Percentiles rank a stretch among this genome's conserved stretches.
These are phyloP conservation scores for Nymphicus hollandicus DNA, from an alignment of 2,113 vertebrate species.

Conservation along the genomic window DNA sequence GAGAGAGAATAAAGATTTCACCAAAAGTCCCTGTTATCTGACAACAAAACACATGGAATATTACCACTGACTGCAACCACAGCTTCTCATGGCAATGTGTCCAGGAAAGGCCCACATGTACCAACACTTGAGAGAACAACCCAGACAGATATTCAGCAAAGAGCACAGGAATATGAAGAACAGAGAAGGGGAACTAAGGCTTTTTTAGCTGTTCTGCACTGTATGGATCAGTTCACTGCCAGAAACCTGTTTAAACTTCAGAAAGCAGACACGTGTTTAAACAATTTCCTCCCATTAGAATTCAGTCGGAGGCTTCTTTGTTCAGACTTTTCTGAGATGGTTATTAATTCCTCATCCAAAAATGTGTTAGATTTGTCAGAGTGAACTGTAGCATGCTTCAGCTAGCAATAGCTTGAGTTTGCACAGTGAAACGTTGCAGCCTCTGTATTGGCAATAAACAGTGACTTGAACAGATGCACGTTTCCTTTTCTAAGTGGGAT, in stretches of 20 bases:
- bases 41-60: not conserved
- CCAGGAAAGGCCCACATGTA: fast-evolving
- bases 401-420: not conserved
- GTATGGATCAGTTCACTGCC: not conserved
- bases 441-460: not conserved
- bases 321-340: not conserved
- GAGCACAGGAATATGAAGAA: not conserved
- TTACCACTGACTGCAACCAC: not conserved
- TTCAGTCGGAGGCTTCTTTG: not conserved
- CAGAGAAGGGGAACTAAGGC: not conserved
- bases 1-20: not conserved
- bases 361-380: not conserved
- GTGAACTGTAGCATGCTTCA: not conserved
- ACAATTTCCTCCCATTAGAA: not conserved
- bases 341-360: constrained; percentile 14
- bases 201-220: not conserved
- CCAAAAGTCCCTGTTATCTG: not conserved
- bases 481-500: not conserved
- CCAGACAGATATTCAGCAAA: not conserved
- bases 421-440: not conserved
- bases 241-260: not conserved
- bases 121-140: not conserved
- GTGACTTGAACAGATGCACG: not conserved
- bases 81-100: not conserved
- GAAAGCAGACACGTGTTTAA: not conserved